These are phyloP conservation scores for Neogale vison DNA, from an alignment of 2,113 vertebrate species.

Conservation along the genomic window DNA sequence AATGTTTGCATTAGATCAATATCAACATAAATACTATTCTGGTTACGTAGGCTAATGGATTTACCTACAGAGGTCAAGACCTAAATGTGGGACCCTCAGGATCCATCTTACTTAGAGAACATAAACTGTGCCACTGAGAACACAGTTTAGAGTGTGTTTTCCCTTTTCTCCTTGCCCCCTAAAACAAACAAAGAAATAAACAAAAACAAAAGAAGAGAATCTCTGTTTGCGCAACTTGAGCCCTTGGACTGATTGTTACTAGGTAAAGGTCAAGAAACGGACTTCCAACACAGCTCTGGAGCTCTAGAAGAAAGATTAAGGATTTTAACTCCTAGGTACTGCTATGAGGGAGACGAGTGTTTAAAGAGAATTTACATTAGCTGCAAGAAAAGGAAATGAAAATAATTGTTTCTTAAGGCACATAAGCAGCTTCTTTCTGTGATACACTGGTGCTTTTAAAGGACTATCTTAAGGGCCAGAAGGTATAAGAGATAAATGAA, in stretches of 20 bases:
- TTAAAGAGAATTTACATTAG: conserved; percentile 38
- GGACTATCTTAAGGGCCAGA: conserved; percentile 9
- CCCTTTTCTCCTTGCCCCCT: not conserved
- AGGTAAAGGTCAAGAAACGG: not conserved
- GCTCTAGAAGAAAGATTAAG: not conserved
- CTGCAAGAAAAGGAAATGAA: conserved; percentile 48
- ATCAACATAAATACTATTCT: not conserved
- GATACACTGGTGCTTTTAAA: conserved; percentile 28
- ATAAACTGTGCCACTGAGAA: not conserved
- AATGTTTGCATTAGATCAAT: not conserved
- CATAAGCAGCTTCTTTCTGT: conserved; percentile 34
- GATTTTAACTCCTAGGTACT: not conserved
- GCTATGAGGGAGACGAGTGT: not conserved
- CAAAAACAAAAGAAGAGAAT: conserved; percentile 30
- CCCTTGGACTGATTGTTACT: not conserved
- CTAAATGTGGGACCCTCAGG: not conserved
- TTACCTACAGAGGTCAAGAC: conserved; percentile 33
- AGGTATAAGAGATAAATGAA: conserved; percentile 48
- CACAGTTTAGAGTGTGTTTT: not conserved
- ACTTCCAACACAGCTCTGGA: not conserved
- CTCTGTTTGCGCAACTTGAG: not conserved
- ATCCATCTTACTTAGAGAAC: not conserved
- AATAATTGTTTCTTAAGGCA: conserved; percentile 15
- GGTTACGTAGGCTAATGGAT: not conserved
- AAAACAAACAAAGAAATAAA: conserved; percentile 15